Percentiles rank a stretch among this genome's conserved stretches.
phyloP scores from a whole-genome alignment of 1,140 invertebrate species.

The Diorhabda carinulata region DNA sequence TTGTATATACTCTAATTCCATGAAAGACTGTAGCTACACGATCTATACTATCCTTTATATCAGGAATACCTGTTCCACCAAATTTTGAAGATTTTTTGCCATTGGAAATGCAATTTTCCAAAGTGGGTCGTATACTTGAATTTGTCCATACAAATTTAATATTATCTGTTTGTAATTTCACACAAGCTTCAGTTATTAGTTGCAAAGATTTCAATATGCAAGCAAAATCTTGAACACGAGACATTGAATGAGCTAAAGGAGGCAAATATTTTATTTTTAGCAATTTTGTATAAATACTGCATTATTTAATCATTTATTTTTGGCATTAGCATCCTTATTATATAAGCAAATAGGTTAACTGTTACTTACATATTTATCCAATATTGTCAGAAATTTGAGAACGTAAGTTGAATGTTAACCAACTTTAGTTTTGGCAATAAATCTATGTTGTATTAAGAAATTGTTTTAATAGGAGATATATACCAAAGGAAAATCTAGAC shows the following conservation, averaged over 20 bases:
- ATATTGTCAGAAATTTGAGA: too few species aligned
- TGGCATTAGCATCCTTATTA: too few species aligned
- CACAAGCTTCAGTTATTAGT: slow-evolving; percentile 56
- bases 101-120: slow-evolving; percentile 38
- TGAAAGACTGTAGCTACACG: slow-evolving; percentile 38
- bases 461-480: too few species aligned
- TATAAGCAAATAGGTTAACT: too few species aligned
- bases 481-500: too few species aligned
- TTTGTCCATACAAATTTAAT: slow-evolving; percentile 59
- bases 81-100: slow-evolving; percentile 18
- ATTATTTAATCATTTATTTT: too few species aligned
- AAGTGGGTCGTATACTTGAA: slow-evolving; percentile 55
- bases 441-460: too few species aligned
- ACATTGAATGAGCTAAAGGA: slow-evolving; percentile 47
- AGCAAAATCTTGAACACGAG: slow-evolving; percentile 56
- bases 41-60: slow-evolving; percentile 55
- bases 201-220: slow-evolving; percentile 59
- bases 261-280: neutral
- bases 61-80: slow-evolving; percentile 18
- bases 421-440: too few species aligned
- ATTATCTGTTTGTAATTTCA: slow-evolving; percentile 55
- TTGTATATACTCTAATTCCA: slow-evolving; percentile 38
- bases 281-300: neutral
- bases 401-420: too few species aligned
- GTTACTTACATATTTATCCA: too few species aligned